phyloP scores from a whole-genome alignment of 2,888 invertebrate genomes.

The Peribatodes rhomboidaria region DNA sequence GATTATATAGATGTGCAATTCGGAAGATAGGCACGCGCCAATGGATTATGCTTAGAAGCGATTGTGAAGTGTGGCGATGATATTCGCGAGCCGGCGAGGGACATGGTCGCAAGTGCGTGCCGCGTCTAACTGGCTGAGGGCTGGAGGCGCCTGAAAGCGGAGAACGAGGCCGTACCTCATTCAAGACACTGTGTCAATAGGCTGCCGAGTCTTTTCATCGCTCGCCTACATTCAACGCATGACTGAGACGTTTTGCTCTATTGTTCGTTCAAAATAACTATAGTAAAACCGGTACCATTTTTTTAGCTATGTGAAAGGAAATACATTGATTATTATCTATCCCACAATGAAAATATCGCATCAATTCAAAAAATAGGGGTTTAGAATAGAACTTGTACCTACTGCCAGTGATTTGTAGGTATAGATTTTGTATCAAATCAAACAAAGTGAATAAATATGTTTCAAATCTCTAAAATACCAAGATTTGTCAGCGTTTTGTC shows the following conservation, averaged over 20 bases:
- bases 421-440: not conserved
- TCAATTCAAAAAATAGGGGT: too few species aligned
- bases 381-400: too few species aligned
- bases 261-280: conserved; percentile 12
- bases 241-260: conserved; percentile 58
- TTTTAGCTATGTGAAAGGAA: not conserved
- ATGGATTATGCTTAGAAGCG: conserved; percentile 31
- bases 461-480: not conserved
- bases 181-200: conserved; percentile 77
- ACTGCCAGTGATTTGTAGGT: too few species aligned
- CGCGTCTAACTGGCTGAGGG: conserved; percentile 62
- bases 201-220: conserved; percentile 72
- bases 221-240: conserved; percentile 60
- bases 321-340: too few species aligned
- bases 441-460: not conserved
- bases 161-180: conserved; percentile 77
- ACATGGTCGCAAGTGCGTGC: conserved; percentile 52
- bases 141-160: conserved; percentile 68
- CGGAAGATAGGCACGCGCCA: conserved; percentile 11
- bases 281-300: not conserved
- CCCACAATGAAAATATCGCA: too few species aligned
- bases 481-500: not conserved
- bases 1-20: conserved; percentile 35
- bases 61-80: conserved; percentile 42
- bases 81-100: conserved; percentile 49